Evolutionary conservation across 2,888 invertebrate species (phyloP), one percentile per base, ranked within the genome.

Genomic region (Sturmia bella): DNA sequence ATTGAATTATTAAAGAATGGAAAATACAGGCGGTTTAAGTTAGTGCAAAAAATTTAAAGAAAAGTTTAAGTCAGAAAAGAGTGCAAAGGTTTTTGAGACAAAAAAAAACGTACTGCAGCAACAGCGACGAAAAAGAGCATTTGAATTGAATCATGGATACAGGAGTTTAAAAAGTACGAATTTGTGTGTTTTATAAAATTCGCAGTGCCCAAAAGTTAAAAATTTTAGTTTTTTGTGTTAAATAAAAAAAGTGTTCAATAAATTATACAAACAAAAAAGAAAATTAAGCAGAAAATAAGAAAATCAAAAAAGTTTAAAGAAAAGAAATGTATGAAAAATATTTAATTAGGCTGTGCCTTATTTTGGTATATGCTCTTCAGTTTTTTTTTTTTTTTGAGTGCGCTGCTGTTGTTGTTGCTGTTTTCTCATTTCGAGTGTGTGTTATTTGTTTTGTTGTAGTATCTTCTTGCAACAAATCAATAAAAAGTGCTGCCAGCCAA

Each of bases 401-500:
- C 45, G 17, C 68, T 56, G 54, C 56, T 63, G 74, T 59, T 75
- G 77, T 21, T 78, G 70, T 45, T 64, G 64, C 66, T 84, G 74
- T 80, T 80, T 83, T 84, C 83, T 85, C 74, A 66, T 74, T 48
- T 61, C 37, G 11, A 43, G 27, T 48, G 48, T 74, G 45, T 64
- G 63, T 54, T 61, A 15, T 41, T 59, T 59, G 7, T 87, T 85
- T 85, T 87, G 15, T 61, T 76, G 69, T 76, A 86, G 85, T 87
- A 86, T 87, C 87, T 85, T 86, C 88, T 89, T 89, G 88, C 86
- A 88, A 88, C 86, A 88, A 89, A 89, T 89, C 89, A 88, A 89
- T 89, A 89, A 88, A 88, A 88, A 88, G 85, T 86, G 84, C 87
- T 88, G 86, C 82, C 84, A 79, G 77, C 80, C 69, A 27, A 24